Conservation (phyloP, 2,888 invertebrate species). For the Mesorhabditis belari region DNA sequence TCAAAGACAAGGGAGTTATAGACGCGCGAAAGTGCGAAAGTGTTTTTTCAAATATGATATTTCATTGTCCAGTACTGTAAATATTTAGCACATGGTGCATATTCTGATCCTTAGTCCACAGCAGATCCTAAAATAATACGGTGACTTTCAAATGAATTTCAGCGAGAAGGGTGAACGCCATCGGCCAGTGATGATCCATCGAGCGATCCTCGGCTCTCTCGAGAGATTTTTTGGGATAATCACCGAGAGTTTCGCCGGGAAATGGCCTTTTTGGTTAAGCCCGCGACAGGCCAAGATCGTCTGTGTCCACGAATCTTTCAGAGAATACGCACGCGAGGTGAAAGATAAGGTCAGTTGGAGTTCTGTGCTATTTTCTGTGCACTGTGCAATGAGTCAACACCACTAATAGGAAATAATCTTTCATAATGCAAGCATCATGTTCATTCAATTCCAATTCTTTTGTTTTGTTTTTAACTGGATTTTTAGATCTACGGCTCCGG, state of each 20-base stretch:
- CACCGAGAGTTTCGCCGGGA: slow-evolving; percentile 91
- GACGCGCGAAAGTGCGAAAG: too few species aligned
- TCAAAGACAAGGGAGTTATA: too few species aligned
- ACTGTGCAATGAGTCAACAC: too few species aligned
- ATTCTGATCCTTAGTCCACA: too few species aligned
- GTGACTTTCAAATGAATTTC: slow-evolving; percentile 31
- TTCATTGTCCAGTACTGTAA: too few species aligned
- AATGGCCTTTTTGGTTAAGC: slow-evolving; percentile 99
- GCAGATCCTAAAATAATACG: too few species aligned
- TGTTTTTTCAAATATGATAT: too few species aligned
- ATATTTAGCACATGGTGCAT: too few species aligned
- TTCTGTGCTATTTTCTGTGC: too few species aligned
- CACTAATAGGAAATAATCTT: too few species aligned
- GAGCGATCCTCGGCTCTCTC: slow-evolving; percentile 91
- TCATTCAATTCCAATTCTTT: slow-evolving; percentile 8
- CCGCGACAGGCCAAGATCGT: slow-evolving; percentile 78
- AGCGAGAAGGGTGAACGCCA: slow-evolving; percentile 81
- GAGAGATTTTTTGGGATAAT: slow-evolving; percentile 96
- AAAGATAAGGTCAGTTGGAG: slow-evolving; percentile 32
- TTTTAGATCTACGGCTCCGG: slow-evolving; percentile 61
- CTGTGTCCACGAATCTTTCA: slow-evolving; percentile 78
- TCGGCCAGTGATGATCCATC: slow-evolving; percentile 92
- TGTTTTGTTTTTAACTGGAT: neutral
- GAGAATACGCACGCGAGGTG: slow-evolving; percentile 66
- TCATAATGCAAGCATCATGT: too few species aligned